phyloP scores from a whole-genome alignment of 1,140 invertebrate species.

The Lepidurus apus region DNA sequence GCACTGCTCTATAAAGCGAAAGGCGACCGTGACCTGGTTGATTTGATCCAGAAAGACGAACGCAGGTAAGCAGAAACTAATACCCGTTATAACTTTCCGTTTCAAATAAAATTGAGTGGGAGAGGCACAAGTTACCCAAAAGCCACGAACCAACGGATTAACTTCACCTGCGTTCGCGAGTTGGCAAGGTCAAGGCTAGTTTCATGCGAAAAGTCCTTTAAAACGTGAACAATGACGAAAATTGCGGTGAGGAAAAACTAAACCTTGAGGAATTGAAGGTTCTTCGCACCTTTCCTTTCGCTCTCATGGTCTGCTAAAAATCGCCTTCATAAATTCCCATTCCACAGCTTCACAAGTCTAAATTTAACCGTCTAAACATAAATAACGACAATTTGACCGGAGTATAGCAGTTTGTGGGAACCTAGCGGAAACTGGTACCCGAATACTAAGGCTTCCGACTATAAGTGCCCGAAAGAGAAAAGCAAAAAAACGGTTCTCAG shows the following conservation, averaged over 20 bases:
- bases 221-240: neutral
- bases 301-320: neutral
- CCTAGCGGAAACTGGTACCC: too few relatives aligned
- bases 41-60: neutral
- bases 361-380: too few relatives aligned
- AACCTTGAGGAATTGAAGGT: conserved; percentile 1
- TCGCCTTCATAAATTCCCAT: neutral
- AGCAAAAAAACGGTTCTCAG: neutral
- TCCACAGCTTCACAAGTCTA: neutral
- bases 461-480: neutral
- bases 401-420: too few relatives aligned
- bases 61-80: neutral
- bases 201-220: neutral
- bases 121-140: neutral
- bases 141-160: neutral
- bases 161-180: neutral
- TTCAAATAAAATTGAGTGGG: neutral
- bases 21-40: neutral
- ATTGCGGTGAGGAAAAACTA: neutral
- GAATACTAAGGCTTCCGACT: neutral
- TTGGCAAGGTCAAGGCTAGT: neutral
- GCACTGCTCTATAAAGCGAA: neutral
- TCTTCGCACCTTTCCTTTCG: neutral
- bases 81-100: conserved; percentile 4
- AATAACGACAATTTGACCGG: too few relatives aligned